Percentiles rank a stretch among this genome's conserved stretches.
Conservation (phyloP, 2,797 vertebrate genomes). For the Pseudochromis fuscus region DNA sequence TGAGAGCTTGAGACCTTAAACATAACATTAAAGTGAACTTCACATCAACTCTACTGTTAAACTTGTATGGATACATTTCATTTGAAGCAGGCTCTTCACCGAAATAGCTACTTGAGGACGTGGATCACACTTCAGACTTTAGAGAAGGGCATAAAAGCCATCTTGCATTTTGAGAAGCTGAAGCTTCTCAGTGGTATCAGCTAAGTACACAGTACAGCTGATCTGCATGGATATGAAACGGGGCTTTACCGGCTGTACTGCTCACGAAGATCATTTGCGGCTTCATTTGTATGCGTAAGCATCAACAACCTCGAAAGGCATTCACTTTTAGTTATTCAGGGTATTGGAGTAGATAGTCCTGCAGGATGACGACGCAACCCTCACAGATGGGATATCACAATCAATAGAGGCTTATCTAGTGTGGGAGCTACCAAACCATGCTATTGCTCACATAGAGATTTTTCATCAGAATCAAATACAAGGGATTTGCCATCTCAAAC, state of each 20-base stretch:
- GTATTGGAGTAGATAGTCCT: slow-evolving; percentile 25
- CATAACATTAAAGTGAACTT: background rate
- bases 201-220: slow-evolving; percentile 20
- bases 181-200: slow-evolving; percentile 1
- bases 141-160: background rate
- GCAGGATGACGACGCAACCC: slow-evolving; percentile 28
- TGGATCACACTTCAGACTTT: background rate
- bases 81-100: background rate
- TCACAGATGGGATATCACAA: slow-evolving; percentile 44
- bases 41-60: background rate
- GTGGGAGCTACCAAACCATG: background rate
- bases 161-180: background rate
- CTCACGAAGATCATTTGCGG: slow-evolving; percentile 36
- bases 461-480: slow-evolving; percentile 10
- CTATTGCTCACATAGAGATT: background rate
- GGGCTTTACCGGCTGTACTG: slow-evolving; percentile 16
- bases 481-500: background rate
- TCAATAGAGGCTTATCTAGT: slow-evolving; percentile 12
- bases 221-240: slow-evolving; percentile 33
- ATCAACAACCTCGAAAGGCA: slow-evolving; percentile 34
- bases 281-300: slow-evolving; percentile 62
- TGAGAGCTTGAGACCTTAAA: background rate
- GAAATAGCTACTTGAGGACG: background rate
- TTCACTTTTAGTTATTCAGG: slow-evolving; percentile 33
- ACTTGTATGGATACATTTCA: background rate